Percentiles rank a stretch among this genome's conserved stretches.
These are phyloP conservation scores for Palaemon carinicauda DNA, from an alignment of 1,140 invertebrate genomes.

Conservation along the genomic window DNA sequence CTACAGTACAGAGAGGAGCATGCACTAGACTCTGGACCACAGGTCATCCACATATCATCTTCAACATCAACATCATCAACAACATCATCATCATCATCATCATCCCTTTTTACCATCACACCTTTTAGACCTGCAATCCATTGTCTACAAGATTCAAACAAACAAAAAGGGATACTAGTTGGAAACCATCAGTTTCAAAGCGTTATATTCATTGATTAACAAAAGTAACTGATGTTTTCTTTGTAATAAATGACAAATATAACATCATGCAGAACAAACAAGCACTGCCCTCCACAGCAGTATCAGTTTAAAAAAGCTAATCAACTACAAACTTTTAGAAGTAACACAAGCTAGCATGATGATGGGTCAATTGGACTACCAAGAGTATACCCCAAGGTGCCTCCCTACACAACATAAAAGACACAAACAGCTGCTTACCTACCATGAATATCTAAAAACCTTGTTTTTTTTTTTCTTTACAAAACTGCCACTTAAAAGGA, in stretches of 20 bases:
- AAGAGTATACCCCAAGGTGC: neutral
- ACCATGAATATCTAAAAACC: no score
- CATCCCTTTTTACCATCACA: neutral
- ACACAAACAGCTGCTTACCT: no score
- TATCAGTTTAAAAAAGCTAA: constrained; percentile 13
- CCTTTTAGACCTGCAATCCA: constrained; percentile 15
- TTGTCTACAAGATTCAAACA: constrained; percentile 30
- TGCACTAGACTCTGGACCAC: constrained; percentile 35
- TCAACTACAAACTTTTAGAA: neutral
- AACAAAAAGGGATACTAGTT: constrained; percentile 21
- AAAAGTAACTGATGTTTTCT: constrained; percentile 39
- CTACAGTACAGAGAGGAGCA: constrained; percentile 49
- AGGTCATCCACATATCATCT: neutral
- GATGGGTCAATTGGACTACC: neutral
- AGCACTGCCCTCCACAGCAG: constrained; percentile 23
- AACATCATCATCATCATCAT: no score
- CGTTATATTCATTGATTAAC: neutral
- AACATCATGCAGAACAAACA: constrained; percentile 41
- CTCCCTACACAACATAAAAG: neutral
- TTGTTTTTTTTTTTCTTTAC: no score
- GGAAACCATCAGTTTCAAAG: constrained; percentile 37
- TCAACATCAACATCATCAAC: no score
- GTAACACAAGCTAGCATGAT: neutral
- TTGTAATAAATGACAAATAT: constrained; percentile 37
- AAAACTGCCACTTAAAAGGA: no score